Evolutionary conservation across 2,888 invertebrate species (phyloP).

Genomic region (Drosophila greeni): DNA sequence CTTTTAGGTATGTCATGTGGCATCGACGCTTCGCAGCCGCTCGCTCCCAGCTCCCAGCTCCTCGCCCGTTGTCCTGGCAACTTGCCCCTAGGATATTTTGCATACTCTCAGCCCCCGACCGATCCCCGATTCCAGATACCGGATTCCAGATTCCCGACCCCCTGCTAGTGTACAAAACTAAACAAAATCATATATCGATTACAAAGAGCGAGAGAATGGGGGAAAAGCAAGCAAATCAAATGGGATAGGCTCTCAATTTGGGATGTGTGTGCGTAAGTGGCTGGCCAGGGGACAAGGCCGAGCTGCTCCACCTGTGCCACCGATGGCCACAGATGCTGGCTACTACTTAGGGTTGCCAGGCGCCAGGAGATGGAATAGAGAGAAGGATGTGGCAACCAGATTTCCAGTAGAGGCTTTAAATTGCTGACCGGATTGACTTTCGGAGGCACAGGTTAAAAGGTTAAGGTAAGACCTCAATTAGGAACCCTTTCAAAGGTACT

Average conservation of each 20-base stretch:
- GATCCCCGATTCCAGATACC: too few relatives aligned
- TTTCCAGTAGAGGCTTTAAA: not conserved
- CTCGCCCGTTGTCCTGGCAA: conserved; percentile 30
- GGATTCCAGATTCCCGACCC: too few relatives aligned
- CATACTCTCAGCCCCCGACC: conserved; percentile 31
- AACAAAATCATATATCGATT: conserved; percentile 71
- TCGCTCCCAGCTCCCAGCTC: not conserved
- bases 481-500: not conserved
- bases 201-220: conserved; percentile 17
- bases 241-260: conserved; percentile 36
- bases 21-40: conserved; percentile 43
- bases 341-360: conserved; percentile 28
- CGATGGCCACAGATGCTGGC: conserved; percentile 32
- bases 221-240: conserved; percentile 39
- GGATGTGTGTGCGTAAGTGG: conserved; percentile 2
- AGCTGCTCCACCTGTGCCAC: conserved; percentile 3
- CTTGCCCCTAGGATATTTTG: conserved; percentile 61
- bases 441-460: not conserved
- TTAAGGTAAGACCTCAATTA: not conserved
- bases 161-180: conserved; percentile 50
- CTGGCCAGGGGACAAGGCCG: conserved; percentile 24
- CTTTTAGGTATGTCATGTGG: conserved; percentile 66
- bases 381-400: not conserved
- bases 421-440: not conserved
- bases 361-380: conserved; percentile 3